phyloP scores from a whole-genome alignment of 2,888 invertebrate species.

The Sacculina carcini region DNA sequence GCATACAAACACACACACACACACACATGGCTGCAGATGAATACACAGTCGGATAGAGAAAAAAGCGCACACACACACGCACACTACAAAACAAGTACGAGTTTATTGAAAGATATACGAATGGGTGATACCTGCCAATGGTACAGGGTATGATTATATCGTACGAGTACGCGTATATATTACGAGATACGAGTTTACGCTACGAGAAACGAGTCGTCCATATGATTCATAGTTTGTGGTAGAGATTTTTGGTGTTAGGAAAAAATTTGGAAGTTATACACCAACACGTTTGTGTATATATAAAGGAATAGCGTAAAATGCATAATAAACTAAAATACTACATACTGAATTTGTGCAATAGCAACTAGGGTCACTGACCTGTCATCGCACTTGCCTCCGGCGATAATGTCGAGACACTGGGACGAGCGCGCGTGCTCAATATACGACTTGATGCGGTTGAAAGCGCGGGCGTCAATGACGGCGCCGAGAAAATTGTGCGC shows the following conservation, averaged over 20 bases:
- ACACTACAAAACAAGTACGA: no score
- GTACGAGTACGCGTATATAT: no score
- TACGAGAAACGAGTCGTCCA: no score
- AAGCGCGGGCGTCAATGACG: constrained; percentile 86
- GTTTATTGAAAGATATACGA: no score
- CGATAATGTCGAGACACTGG: constrained; percentile 43
- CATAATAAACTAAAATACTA: not conserved
- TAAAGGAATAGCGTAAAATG: not conserved
- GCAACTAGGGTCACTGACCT: no score
- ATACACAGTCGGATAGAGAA: not conserved
- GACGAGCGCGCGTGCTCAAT: constrained; percentile 60
- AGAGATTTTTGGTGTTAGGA: constrained; percentile 3
- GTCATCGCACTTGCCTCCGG: constrained; percentile 65
- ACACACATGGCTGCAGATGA: not conserved
- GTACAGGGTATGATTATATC: no score
- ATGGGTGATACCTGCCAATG: no score
- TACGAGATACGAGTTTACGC: no score
- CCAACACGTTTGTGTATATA: not conserved
- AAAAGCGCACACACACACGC: no score
- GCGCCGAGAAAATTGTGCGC: constrained; percentile 64
- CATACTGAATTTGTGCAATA: not conserved
- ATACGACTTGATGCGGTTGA: constrained; percentile 59
- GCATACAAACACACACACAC: constrained; percentile 5
- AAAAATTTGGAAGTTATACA: not conserved
- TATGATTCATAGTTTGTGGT: no score